These are phyloP conservation scores for Aspidiotus rigidus DNA, from an alignment of 2,888 invertebrate species.

Conservation along the genomic window DNA sequence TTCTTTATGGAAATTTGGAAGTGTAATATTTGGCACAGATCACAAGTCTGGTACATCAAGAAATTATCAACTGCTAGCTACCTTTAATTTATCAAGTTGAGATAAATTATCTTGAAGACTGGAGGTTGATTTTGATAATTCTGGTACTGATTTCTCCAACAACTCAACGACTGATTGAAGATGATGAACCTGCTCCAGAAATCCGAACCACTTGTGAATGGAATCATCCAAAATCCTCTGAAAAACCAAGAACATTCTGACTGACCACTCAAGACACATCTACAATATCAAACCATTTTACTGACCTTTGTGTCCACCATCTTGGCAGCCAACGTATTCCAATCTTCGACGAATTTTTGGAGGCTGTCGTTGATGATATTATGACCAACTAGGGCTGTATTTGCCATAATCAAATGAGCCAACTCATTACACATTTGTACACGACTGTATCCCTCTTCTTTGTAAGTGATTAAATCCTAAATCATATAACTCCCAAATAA, in stretches of 20 bases:
- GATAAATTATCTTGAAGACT: constrained; percentile 77
- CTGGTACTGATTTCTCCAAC: constrained; percentile 63
- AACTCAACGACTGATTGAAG: constrained; percentile 72
- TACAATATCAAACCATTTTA: neutral
- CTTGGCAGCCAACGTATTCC: constrained; percentile 75
- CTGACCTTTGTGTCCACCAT: constrained; percentile 76
- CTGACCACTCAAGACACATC: neutral
- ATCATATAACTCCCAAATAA: neutral
- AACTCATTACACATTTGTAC: constrained; percentile 81
- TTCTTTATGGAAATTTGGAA: too few species aligned
- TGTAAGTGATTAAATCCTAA: constrained; percentile 77
- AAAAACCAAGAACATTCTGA: constrained; percentile 8
- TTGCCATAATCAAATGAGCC: constrained; percentile 81
- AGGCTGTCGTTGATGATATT: constrained; percentile 74
- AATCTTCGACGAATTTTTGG: constrained; percentile 74
- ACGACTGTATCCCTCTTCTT: constrained; percentile 84
- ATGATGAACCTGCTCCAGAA: constrained; percentile 76
- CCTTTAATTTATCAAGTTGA: constrained; percentile 73
- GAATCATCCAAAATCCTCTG: constrained; percentile 70
- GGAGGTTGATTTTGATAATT: constrained; percentile 64
- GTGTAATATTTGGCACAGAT: too few species aligned
- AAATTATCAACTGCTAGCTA: constrained; percentile 8
- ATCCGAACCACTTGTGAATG: constrained; percentile 83
- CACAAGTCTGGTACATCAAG: neutral
- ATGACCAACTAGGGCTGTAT: constrained; percentile 82